Percentiles rank a stretch among this genome's conserved stretches.
These are phyloP conservation scores for Pipa parva DNA, from an alignment of 2,113 vertebrate genomes.

Conservation along the genomic window DNA sequence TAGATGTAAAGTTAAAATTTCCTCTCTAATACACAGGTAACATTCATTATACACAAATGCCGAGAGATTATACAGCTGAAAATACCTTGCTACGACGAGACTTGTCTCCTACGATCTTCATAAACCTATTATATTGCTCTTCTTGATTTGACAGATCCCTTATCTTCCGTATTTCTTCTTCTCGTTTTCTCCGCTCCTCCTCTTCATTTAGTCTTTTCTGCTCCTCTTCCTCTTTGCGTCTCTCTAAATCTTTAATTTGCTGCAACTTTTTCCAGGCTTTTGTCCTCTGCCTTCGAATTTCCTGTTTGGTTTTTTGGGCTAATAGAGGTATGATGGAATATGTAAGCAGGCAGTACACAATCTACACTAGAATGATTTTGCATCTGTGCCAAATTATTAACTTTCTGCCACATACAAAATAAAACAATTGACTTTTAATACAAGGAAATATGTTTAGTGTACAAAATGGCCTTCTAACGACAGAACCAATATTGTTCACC, in stretches of 20 bases:
- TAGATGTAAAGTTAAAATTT: background rate
- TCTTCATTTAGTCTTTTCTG: constrained; percentile 71
- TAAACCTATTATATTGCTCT: constrained; percentile 97
- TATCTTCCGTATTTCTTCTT: constrained; percentile 93
- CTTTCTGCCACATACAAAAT: too few species aligned
- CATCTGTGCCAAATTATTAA: too few species aligned
- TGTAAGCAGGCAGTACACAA: too few species aligned
- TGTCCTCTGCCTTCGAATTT: constrained; percentile 81
- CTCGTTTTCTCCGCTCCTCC: constrained; percentile 85
- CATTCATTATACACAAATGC: too few species aligned
- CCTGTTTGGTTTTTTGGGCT: constrained; percentile 71
- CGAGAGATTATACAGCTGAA: too few species aligned
- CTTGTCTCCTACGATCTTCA: constrained; percentile 91
- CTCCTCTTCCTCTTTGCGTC: constrained; percentile 74
- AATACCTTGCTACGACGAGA: constrained; percentile 81
- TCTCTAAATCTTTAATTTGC: constrained; percentile 80
- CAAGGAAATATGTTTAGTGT: too few species aligned
- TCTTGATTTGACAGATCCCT: constrained; percentile 95
- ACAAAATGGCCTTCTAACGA: too few species aligned
- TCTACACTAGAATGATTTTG: too few species aligned
- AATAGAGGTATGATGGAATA: too few species aligned
- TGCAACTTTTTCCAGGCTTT: constrained; percentile 85
- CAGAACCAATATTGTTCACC: too few species aligned
- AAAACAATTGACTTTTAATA: too few species aligned
- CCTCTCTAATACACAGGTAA: too few species aligned